phyloP scores from a whole-genome alignment of 1,140 invertebrate species.

The Zaprionus ghesquierei region DNA sequence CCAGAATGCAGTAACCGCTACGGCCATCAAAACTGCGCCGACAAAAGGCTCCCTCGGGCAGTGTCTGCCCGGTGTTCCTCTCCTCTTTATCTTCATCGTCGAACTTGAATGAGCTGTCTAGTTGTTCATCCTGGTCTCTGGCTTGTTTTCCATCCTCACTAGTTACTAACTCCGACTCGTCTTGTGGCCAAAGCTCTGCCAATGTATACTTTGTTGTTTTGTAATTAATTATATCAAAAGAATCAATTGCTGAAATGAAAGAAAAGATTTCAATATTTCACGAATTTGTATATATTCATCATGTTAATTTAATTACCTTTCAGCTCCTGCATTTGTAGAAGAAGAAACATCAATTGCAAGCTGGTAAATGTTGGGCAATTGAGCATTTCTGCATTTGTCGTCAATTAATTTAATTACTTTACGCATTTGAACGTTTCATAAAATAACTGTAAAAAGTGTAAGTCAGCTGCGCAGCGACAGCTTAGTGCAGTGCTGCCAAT shows the following conservation, averaged over 20 bases:
- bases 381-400: slow-evolving; percentile 40
- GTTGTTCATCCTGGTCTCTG: background rate
- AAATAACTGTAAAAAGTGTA: slow-evolving; percentile 19
- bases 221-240: slow-evolving; percentile 57
- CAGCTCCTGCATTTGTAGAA: slow-evolving; percentile 5
- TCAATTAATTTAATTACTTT: slow-evolving; percentile 2
- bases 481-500: background rate
- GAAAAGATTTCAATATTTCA: background rate
- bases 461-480: slow-evolving; percentile 10
- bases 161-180: background rate
- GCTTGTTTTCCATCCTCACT: background rate
- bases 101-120: slow-evolving; percentile 54
- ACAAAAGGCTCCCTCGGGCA: slow-evolving; percentile 69
- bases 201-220: slow-evolving; percentile 63
- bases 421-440: slow-evolving; percentile 12
- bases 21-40: slow-evolving; percentile 75
- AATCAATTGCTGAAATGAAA: slow-evolving; percentile 45
- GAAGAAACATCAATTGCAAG: slow-evolving; percentile 14
- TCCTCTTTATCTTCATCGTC: slow-evolving; percentile 29
- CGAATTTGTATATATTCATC: background rate
- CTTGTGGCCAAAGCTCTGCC: slow-evolving; percentile 40
- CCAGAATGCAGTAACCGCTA: slow-evolving; percentile 75
- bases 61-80: background rate
- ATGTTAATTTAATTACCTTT: slow-evolving; percentile 24
- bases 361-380: slow-evolving; percentile 12